Evolutionary conservation across 2,113 vertebrate species (phyloP), one percentile per base, ranked within the genome.

Genomic region (Rhinopomastus cyanomelas): DNA sequence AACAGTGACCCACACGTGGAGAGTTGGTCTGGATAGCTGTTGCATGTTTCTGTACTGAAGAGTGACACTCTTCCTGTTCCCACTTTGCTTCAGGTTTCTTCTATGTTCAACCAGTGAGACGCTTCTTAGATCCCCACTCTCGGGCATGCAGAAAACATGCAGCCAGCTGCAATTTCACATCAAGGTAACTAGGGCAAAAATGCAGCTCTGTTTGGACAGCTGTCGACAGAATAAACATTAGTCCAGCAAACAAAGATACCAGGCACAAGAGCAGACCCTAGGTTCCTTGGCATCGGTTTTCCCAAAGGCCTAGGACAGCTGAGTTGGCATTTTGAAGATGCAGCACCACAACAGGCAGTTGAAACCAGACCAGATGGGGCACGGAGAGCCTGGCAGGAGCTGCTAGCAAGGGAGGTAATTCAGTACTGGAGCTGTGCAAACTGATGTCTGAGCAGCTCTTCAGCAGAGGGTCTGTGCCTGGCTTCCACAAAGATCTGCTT

Each of bases 401-500:
- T 82, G 89, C 51, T 65, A 92, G 92, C 89, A 4, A 79, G 88
- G 94, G 87, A 93, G 90, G 92, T 94, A 94, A 93, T 95, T 99
- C 98, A 99, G 96, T 98, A 99, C 96, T 98, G 96, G 88, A 99
- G 97, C 97, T 99, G 99, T 85, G 98, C 98, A 98, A 99, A 99
- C 85, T 98, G 98, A 88, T 99, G 98, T 97, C 98, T 98, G 95
- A 99, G 98, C 96, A 99, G 98, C 96, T 99, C 99, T 97, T 99
- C 99, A 3, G 99, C 99, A 59, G 98, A 98, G 53, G 99, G 99
- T 94, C 99, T 98, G 96, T 98, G 98, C 92, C 98, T 98, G 93
- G 99, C 98, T 96, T 99, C 99, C 97, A 99, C 98, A 91, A 99
- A 99, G 96, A 99, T 99, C 95, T 97, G 97, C 90, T 97, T 98